Evolutionary conservation across 2,113 vertebrate genomes (phyloP).

Genomic region (Upupa epops): DNA sequence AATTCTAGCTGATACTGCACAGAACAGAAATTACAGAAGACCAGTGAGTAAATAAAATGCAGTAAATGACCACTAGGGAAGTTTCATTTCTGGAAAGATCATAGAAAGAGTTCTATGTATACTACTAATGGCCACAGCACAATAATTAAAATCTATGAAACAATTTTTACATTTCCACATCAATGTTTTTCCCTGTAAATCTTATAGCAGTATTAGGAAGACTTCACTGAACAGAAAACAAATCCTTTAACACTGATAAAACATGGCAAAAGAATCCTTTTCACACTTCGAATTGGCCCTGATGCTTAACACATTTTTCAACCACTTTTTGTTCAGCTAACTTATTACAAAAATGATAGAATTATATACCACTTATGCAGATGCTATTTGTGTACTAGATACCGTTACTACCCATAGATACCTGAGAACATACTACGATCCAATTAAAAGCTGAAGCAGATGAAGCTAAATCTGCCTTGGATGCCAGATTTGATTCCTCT

Average conservation of each 20-base stretch:
- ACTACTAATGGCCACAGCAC: neutral
- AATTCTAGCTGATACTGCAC: neutral
- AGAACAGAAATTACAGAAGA: neutral
- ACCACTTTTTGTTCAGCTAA: neutral
- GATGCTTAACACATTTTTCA: neutral
- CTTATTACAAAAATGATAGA: neutral
- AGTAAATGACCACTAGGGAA: neutral
- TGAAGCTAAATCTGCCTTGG: neutral
- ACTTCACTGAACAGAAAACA: constrained; percentile 15
- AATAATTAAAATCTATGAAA: neutral
- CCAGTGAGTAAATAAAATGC: neutral
- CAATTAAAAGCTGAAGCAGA: neutral
- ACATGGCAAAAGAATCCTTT: neutral
- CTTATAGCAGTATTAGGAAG: neutral
- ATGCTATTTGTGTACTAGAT: neutral
- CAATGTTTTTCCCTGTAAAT: neutral
- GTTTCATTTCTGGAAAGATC: neutral
- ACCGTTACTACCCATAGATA: neutral
- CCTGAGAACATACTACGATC: neutral
- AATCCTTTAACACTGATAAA: neutral
- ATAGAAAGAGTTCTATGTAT: neutral
- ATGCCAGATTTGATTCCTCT: neutral
- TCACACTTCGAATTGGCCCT: neutral
- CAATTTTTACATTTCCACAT: neutral
- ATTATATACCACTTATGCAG: neutral